Evolutionary conservation across 2,113 vertebrate genomes (phyloP).

Genomic region (Formicarius rufipectus): DNA sequence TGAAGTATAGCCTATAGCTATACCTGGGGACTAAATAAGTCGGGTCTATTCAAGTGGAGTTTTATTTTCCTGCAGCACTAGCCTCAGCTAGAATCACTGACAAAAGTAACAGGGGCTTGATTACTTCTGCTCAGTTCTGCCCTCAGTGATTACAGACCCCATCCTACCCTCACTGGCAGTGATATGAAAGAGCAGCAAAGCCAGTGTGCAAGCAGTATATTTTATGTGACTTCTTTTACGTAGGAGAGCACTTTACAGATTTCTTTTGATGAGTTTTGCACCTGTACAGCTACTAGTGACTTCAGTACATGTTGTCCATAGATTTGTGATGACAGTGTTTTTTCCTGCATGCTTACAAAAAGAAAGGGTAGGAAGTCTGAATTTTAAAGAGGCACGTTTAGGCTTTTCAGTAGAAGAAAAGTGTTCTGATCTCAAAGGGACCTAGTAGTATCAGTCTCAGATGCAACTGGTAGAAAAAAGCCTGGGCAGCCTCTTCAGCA

Average conservation of each 20-base stretch:
- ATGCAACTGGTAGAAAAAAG: background rate
- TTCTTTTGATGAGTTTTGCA: background rate
- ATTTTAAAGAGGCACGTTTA: background rate
- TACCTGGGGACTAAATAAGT: background rate
- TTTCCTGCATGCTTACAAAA: background rate
- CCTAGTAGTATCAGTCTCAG: background rate
- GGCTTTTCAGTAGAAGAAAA: background rate
- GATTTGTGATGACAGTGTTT: background rate
- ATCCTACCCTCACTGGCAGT: background rate
- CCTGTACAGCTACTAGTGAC: background rate
- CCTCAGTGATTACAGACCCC: background rate
- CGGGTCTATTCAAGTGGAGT: background rate
- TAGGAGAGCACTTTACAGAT: background rate
- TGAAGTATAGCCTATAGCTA: background rate
- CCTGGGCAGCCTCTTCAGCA: background rate
- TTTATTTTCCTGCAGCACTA: background rate
- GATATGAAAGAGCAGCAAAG: background rate
- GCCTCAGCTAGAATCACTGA: background rate
- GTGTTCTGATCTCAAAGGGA: background rate
- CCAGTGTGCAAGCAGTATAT: background rate
- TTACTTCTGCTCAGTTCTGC: background rate
- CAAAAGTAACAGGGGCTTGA: background rate
- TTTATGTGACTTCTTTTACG: background rate
- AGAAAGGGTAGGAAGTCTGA: background rate
- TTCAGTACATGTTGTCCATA: fast-evolving